Base-by-base conservation (phyloP, 2,113 vertebrate genomes). In the Synodontis membranacea region DNA sequence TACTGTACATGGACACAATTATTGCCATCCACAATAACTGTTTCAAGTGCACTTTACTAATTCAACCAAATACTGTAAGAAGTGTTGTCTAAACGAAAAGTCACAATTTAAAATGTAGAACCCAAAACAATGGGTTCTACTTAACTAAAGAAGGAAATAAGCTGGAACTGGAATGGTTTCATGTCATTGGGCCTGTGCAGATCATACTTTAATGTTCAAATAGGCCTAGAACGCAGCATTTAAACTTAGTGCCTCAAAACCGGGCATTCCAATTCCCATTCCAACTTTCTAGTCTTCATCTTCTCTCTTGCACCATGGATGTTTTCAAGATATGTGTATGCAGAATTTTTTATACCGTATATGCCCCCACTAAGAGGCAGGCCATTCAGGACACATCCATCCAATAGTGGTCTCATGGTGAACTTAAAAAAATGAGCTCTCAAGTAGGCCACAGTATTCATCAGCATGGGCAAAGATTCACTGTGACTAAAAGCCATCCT, bases 1-100 rank as follows among this genome's bases (percentile, higher is more conserved):
- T 93, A 90, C n/a, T n/a, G n/a, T n/a, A n/a, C 88, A 90, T 88
- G 93, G 92, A 93, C 90, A 89, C 91, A 90, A 92, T 93, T 90
- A 93, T 88, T 85, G 89, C 84, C 88, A 94, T 93, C 94, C 90
- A 91, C 90, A 83, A 89, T n/a, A n/a, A 87, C 42, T 56, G 70
- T 86, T 91, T 88, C 88, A 82, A 89, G 88, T 75, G 84, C 89
- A 88, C 87, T 11, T 50, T 91, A 93, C 72, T 62, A 64, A 54
- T 91, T 92, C 91, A 92, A 90, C 91, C 89, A 88, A 87, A 85
- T 31, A n/a, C n/a, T n/a, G n/a, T n/a, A 78, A 84, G 90, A 91
- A 37, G 70, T 48, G 68, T 42, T 72, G 37, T 42, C 68, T 23
- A 42, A 72, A 72, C 68, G 42, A 42, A 7, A 72, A 19, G 68